Evolutionary conservation across 2,888 invertebrate genomes (phyloP).

Genomic region (Mycogona germanica): DNA sequence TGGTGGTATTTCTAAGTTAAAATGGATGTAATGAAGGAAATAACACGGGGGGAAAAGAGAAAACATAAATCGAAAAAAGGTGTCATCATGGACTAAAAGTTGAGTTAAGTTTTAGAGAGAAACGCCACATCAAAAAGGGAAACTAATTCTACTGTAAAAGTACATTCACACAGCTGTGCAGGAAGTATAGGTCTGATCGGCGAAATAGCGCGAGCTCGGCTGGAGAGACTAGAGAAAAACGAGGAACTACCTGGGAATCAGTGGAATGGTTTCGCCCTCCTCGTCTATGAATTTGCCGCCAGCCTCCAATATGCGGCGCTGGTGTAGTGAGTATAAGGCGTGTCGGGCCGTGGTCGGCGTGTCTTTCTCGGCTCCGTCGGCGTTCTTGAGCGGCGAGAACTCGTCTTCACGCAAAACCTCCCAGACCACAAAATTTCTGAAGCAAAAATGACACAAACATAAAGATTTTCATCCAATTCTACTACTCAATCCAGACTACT

Average conservation of each 20-base stretch:
- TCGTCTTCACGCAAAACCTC: conserved; percentile 84
- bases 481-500: neutral
- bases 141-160: neutral
- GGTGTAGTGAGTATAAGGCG: conserved; percentile 63
- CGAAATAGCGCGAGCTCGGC: no score
- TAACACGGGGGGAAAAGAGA: neutral
- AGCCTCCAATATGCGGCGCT: conserved; percentile 62
- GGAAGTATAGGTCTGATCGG: no score
- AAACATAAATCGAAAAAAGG: neutral
- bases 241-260: conserved; percentile 33
- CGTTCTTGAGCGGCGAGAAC: conserved; percentile 94
- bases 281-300: conserved; percentile 54
- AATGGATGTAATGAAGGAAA: neutral
- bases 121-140: neutral
- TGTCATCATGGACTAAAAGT: neutral
- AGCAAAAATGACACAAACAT: no score
- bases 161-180: neutral
- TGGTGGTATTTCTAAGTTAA: neutral
- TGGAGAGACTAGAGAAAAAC: neutral
- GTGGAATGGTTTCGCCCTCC: conserved; percentile 34
- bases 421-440: conserved; percentile 71
- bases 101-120: neutral
- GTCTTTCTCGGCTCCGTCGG: conserved; percentile 74
- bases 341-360: conserved; percentile 75
- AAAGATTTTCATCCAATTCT: neutral